Base-by-base conservation (phyloP, 1,140 invertebrate genomes). In the Goniozus legneri region DNA sequence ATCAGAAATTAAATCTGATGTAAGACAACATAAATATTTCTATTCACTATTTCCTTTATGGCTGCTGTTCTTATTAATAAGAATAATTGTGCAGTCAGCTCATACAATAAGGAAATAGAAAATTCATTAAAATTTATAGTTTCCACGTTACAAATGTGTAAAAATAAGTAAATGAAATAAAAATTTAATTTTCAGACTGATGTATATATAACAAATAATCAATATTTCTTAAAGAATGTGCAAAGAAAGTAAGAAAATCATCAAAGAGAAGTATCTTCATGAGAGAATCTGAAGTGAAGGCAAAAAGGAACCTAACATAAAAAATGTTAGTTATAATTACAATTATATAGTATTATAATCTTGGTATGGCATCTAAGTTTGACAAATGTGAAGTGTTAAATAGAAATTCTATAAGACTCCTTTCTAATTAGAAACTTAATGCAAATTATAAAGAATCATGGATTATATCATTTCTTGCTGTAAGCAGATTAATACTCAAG, bases 311-410 rank as follows among this genome's bases (percentile, higher is more conserved):
- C n/a, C n/a, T n/a, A n/a, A n/a, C n/a, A n/a, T n/a, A n/a, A n/a
- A n/a, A n/a, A n/a, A n/a, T n/a, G n/a, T n/a, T n/a, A n/a, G n/a
- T n/a, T n/a, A n/a, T n/a, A n/a, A n/a, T 41, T 44, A 46, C 16
- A 33, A 3, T 40, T 41, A 15, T 40, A 44, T 31, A 41, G 44
- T 35, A 50, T 19, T 24, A 21, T 44, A 43, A 60, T 60, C 69
- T 73, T 73, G 69, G 68, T 62, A 66, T 71, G 67, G 63, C 71
- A 73, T 71, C 54, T 56, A 61, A 45, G 58, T 46, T 50, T 54
- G 38, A 56, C 35, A 54, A 47, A 56, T 44, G 39, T 41, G 33
- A 43, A n/a, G n/a, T n/a, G n/a, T n/a, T n/a, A n/a, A n/a, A n/a
- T n/a, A n/a, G n/a, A n/a, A n/a, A n/a, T n/a, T n/a, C n/a, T n/a